Base-by-base conservation (phyloP, 2,888 invertebrate genomes). In the Blera fallax region DNA sequence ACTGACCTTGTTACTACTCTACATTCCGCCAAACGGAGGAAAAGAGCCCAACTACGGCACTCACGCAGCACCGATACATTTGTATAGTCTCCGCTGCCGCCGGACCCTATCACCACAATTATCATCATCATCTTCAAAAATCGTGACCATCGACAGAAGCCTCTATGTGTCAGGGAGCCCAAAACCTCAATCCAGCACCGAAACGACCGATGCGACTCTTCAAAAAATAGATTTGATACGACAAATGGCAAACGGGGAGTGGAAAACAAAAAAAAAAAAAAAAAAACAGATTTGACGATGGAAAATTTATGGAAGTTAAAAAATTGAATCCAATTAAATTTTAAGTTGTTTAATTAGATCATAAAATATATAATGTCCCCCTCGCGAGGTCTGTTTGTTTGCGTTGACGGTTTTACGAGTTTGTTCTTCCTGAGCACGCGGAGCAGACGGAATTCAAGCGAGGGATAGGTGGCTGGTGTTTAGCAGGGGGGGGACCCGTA, bases 271-370 rank as follows among this genome's bases (percentile, higher is more conserved):
- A n/a, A 62, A 18, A 32, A 45, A 0, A 62, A 62, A 34, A 11
- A 50, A 32, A 60, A 67, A 11, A 62, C 34, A 60, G 52, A 58
- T 64, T 72, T 58, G 64, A 58, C 27, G 65, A 67, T 73, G 78
- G 72, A 78, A 78, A 83, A 60, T 78, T 77, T 78, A 72, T 77
- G 54, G 77, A 65, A 77, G 65, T 65, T 72, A 54, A 73, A 82
- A 78, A 79, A 74, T 69, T 84, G 67, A 78, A 74, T 79, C 73
- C 78, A 84, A 84, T 84, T 79, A 69, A 69, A 73, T 52, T 62
- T 60, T 69, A 73, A 79, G 73, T 69, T 79, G 54, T 69, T 83
- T 78, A 83, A 83, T 83, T 83, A 83, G 78, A 83, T 73, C 77
- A 62, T 48, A 65, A 74, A 64, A 65, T 54, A 48, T 14, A 27